These are phyloP conservation scores for Leptobrachium ailaonicum DNA, from an alignment of 2,113 vertebrate genomes.

Conservation along the genomic window DNA sequence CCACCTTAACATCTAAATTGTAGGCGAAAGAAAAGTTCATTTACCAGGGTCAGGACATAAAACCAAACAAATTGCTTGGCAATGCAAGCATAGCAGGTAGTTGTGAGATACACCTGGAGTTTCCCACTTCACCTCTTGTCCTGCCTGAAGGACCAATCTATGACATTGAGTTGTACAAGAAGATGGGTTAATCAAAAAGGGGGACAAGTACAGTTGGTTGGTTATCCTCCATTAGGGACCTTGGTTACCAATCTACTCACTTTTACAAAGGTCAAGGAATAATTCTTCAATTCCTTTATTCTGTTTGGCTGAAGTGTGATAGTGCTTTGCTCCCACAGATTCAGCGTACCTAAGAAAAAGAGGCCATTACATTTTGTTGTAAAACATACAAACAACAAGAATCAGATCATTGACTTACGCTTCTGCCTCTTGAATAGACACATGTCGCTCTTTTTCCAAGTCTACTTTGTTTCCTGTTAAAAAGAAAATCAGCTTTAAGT, in stretches of 20 bases:
- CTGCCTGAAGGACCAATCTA: too few relatives aligned
- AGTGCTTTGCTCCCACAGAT: slow-evolving; percentile 97
- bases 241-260: slow-evolving; percentile 66
- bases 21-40: too few relatives aligned
- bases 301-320: slow-evolving; percentile 96
- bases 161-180: too few relatives aligned
- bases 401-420: slow-evolving; percentile 71
- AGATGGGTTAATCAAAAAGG: too few relatives aligned
- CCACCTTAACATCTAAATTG: too few relatives aligned
- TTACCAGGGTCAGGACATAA: too few relatives aligned
- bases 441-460: slow-evolving; percentile 95
- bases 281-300: slow-evolving; percentile 98
- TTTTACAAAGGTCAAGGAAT: slow-evolving; percentile 98
- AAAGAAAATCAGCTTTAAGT: slow-evolving; percentile 32
- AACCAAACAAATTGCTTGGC: too few relatives aligned
- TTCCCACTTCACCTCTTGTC: too few relatives aligned
- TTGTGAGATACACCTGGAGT: too few relatives aligned
- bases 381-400: slow-evolving; percentile 4
- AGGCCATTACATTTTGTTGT: neutral
- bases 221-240: too few relatives aligned
- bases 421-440: slow-evolving; percentile 94
- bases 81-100: too few relatives aligned
- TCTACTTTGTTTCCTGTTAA: slow-evolving; percentile 95
- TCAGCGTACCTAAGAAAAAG: slow-evolving; percentile 82
- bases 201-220: too few relatives aligned